phyloP scores from a whole-genome alignment of 2,113 vertebrate species.

The Dicaeum eximium region DNA sequence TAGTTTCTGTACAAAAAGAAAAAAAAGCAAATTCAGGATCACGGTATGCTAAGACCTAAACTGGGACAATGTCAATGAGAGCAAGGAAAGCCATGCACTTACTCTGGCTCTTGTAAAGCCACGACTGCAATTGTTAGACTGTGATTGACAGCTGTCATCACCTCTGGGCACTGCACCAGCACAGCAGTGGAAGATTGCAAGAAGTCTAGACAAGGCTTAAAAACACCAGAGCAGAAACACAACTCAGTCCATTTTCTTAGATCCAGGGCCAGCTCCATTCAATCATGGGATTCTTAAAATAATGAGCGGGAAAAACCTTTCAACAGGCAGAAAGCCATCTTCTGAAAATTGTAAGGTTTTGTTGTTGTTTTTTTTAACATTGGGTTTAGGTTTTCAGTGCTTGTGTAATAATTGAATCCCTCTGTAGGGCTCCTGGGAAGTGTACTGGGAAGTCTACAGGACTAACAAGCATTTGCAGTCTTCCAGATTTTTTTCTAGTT shows the following conservation, averaged over 20 bases:
- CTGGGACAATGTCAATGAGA: neutral
- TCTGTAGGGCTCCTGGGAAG: slow-evolving; percentile 1
- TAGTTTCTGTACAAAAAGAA: neutral
- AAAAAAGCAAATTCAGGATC: neutral
- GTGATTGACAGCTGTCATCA: neutral
- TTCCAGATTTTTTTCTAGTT: neutral
- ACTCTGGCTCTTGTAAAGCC: neutral
- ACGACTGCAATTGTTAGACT: neutral
- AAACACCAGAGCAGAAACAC: neutral
- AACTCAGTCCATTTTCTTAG: neutral
- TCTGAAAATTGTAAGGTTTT: neutral
- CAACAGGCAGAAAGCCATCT: neutral
- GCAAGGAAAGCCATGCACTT: neutral
- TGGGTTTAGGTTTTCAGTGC: neutral
- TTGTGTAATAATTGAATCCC: neutral
- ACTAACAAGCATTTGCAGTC: neutral
- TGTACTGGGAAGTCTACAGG: neutral
- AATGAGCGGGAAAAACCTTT: neutral
- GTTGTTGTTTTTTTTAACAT: neutral
- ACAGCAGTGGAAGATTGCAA: neutral
- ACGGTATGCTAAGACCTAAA: neutral
- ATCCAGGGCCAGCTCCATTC: slow-evolving; percentile 10
- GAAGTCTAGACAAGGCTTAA: neutral
- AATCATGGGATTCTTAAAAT: neutral
- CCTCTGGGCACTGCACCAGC: neutral